A percentile compares a stretch with the other conserved stretches of the same genome.
phyloP scores from a whole-genome alignment of 2,113 vertebrate genomes.

The Sclerurus mexicanus region DNA sequence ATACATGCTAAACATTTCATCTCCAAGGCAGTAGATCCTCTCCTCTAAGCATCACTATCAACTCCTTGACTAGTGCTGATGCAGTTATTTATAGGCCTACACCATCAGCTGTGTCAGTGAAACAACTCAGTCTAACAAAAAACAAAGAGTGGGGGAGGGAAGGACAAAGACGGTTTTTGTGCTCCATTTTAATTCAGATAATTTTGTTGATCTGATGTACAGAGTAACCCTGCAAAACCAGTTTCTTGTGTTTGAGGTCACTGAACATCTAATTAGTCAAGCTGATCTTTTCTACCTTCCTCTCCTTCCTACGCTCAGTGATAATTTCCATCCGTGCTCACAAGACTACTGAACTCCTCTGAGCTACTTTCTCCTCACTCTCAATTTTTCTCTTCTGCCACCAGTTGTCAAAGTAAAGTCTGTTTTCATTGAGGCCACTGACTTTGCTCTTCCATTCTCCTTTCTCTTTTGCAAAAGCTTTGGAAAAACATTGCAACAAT shows the following conservation, averaged over 20 bases:
- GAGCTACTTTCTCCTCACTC: not conserved
- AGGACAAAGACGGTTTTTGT: not conserved
- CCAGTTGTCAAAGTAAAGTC: not conserved
- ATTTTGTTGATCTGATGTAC: conserved; percentile 22
- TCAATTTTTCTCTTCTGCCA: not conserved
- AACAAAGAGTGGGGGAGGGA: conserved; percentile 16
- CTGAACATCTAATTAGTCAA: not conserved
- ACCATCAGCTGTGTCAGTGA: not conserved
- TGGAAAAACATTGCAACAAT: not conserved
- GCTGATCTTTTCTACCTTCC: not conserved
- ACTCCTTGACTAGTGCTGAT: not conserved
- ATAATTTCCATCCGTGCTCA: not conserved
- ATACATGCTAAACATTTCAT: not conserved
- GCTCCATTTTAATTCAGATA: not conserved
- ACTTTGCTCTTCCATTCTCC: not conserved
- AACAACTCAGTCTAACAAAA: not conserved
- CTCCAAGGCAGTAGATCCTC: not conserved
- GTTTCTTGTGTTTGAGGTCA: not conserved
- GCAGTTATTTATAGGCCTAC: not conserved
- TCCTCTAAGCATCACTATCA: not conserved
- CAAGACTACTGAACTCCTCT: not conserved
- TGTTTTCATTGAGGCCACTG: not conserved
- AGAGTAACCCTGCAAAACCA: conserved; percentile 7
- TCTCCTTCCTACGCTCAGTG: not conserved
- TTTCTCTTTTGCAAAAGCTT: not conserved